Evolutionary conservation across 2,888 invertebrate genomes (phyloP), one percentile per base, ranked within the genome.

Genomic region (Microctonus brassicae): DNA sequence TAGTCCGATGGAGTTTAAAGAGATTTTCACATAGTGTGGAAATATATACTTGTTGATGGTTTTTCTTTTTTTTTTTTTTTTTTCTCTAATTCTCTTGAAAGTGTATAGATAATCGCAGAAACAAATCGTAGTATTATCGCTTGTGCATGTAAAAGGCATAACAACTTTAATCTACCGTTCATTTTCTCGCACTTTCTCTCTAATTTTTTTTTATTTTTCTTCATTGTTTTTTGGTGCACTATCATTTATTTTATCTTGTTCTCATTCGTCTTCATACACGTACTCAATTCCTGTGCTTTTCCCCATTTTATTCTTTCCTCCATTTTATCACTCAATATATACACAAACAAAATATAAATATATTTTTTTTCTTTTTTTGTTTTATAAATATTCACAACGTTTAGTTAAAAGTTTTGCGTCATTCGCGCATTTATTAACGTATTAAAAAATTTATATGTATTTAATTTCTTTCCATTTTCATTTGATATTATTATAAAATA

Each of bases 71-170:
- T 29, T 29, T 29, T 29, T 29, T 29, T 29, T 29, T 29, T 29
- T 29, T 29, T 29, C 7, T 29, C 29, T 29, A 5, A 5, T 29
- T 29, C 29, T 29, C 9, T 36, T 10, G 36, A 10, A 36, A 36
- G 36, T 36, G 9, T 36, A 10, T 10, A 10, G 39, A 52, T 61
- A 63, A 57, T 55, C 78, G 80, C 79, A 80, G 80, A 86, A 85
- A 86, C 86, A 86, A 86, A 86, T 86, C 84, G 82, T 76, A 75
- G 82, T 79, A 83, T 86, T 85, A 86, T 86, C 86, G 81, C 81
- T 80, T 10, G 80, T 81, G 84, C 80, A 82, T 73, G 72, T 76
- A 72, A 81, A 78, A 76, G 77, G 83, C 84, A 85, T 86, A 85
- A 86, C 85, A 86, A 86, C 85, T 86, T 86, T 86, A 83, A 82